Evolutionary conservation across 2,888 invertebrate species (phyloP), one percentile per base, ranked within the genome.

Genomic region (Catocala sponsa): DNA sequence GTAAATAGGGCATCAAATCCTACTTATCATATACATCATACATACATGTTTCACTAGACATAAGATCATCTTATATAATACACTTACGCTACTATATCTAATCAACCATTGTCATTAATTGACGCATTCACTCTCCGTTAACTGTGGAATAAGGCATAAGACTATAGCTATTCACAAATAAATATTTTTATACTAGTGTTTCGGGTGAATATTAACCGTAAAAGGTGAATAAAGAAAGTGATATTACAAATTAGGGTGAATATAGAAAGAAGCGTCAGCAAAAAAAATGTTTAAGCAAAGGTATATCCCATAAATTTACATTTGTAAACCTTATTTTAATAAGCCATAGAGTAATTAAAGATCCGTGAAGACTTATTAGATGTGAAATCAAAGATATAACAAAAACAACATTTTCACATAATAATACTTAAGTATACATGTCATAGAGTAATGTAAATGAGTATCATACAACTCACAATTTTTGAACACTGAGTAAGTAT

Each of bases 81-180:
- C 46, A 58, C 35, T 41, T 42, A 56, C 32, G 48, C 15, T 42
- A 33, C 25, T 7, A 35, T 54, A 7, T 54, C 33, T 12, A 41
- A 11, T 12, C 52, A 44, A 33, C 33, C 55, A 57, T 53, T 54
- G 70, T 49, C 70, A 65, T 67, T 71, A 76, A 76, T 63, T 73
- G 75, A 77, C 68, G 61, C 63, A 70, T 55, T 64, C 35, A 73
- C 62, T 32, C 49, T 59, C 44, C 48, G 33, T 58, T 50, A 49
- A 50, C 61, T 68, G 72, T 65, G 63, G 66, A 79, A 65, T 74
- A 79, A 80, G 68, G 68, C 73, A 51, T 74, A 68, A 57, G 0
- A 52, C 63, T 65, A 70, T 38, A 62, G 35, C 69, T 79, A 79
- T 75, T 71, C 76, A 78, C 78, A 79, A 79, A 79, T 79, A 77